A percentile compares a stretch with the other conserved stretches of the same genome.
Conservation (phyloP, 1,140 invertebrate species). For the Paraescarpia echinospica region DNA sequence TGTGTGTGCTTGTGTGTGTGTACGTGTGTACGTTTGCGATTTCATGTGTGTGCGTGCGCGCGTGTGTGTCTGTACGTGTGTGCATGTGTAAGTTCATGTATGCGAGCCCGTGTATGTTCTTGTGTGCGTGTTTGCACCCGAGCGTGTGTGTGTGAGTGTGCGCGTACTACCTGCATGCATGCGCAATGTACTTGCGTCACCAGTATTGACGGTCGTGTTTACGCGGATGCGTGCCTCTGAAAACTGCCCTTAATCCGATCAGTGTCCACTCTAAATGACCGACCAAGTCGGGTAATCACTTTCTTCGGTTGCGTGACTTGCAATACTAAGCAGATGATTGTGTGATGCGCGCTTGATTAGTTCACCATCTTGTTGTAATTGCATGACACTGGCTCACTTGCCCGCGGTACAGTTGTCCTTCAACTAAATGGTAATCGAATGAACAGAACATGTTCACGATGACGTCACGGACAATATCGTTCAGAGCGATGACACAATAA, state of each 20-base stretch:
- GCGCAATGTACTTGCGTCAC: not conserved
- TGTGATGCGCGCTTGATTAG: not conserved
- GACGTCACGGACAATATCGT: not conserved
- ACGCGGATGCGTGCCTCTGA: not conserved
- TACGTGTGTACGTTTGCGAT: not conserved
- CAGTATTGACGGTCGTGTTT: not conserved
- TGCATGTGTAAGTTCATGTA: not conserved
- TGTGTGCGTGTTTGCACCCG: not conserved
- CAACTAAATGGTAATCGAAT: not conserved
- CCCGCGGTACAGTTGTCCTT: not conserved
- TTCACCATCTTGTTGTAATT: not conserved
- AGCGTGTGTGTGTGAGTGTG: not conserved
- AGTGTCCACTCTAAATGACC: not conserved
- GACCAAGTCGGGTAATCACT: not conserved
- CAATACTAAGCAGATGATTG: not conserved
- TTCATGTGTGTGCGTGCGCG: not conserved
- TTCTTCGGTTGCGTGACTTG: not conserved
- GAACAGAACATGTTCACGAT: not conserved
- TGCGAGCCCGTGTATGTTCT: not conserved
- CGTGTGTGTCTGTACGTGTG: not conserved
- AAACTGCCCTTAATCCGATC: not conserved
- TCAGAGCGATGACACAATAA: not conserved
- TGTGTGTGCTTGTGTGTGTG: not conserved
- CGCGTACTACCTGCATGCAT: not conserved
- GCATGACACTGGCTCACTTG: not conserved